Evolutionary conservation across 1,140 invertebrate genomes (phyloP), one percentile per base, ranked within the genome.

Genomic region (Drosophila orosa): DNA sequence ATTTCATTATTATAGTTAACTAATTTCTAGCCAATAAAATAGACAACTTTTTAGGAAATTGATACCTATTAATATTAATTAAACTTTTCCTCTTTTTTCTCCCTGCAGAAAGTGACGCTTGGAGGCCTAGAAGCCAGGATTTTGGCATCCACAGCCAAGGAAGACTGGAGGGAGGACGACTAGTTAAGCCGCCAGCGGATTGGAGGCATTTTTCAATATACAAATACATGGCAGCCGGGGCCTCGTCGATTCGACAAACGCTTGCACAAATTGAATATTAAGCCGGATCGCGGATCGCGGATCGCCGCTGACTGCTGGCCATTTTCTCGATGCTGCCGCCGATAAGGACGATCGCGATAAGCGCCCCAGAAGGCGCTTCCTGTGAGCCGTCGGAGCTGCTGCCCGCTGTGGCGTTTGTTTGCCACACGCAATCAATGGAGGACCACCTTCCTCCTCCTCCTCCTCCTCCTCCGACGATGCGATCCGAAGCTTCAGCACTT

Each of bases 191-290:
- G 40, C 59, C 55, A 71, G 63, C 52, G 54, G 39, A 54, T 42
- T 35, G 60, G 55, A 40, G 40, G 33, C 69, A 60, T 65, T 80
- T 80, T 80, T 76, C 82, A 82, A 83, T 86, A 86, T 76, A 86
- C 83, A 87, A 86, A 86, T 86, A 87, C 83, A 87, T 60, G 79
- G 59, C 63, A 58, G 39, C 35, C 19, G 12, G 54, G 29, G 40
- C 13, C 57, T 44, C 24, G 40, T 42, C 47, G 63, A 59, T 62
- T 78, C 63, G 69, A 83, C 83, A 87, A 89, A 89, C 76, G 69
- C 65, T 83, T 62, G 59, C 83, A 83, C 83, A 87, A 87, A 87
- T 87, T 87, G 79, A 89, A 89, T 87, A 87, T 87, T 87, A 87
- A 87, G 67, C 84, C 66, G 71, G 75, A 55, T 59, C 40, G 48